A percentile compares a stretch with the other conserved stretches of the same genome.
Conservation (phyloP, 2,113 vertebrate species). For the Columba livia region DNA sequence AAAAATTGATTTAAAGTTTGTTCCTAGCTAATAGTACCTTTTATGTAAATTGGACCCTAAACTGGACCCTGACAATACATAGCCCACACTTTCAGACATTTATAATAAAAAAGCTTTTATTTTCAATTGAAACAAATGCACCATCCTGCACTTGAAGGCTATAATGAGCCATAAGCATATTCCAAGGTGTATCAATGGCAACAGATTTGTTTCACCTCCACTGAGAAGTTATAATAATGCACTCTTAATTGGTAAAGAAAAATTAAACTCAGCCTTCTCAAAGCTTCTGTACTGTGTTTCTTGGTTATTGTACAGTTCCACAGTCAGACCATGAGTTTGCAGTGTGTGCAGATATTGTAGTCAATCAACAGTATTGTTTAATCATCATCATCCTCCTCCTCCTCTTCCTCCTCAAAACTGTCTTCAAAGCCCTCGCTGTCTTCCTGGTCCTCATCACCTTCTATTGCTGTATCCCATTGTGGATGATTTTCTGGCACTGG, state of each 20-base stretch:
- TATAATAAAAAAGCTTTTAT: conserved; percentile 79
- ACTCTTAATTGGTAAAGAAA: conserved; percentile 74
- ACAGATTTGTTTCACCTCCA: conserved; percentile 64
- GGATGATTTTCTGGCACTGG: conserved; percentile 97
- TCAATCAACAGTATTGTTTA: conserved; percentile 61
- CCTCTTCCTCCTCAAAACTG: conserved; percentile 96
- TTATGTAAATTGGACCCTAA: conserved; percentile 72
- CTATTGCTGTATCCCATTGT: conserved; percentile 96
- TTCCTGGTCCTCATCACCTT: conserved; percentile 97
- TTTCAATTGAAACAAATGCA: conserved; percentile 78
- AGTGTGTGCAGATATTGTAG: conserved; percentile 65
- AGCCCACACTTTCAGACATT: conserved; percentile 79
- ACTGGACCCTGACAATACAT: conserved; percentile 73
- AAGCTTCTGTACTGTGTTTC: conserved; percentile 68
- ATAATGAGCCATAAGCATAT: conserved; percentile 62
- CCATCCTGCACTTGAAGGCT: conserved; percentile 69
- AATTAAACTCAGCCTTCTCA: conserved; percentile 66
- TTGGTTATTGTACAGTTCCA: conserved; percentile 71
- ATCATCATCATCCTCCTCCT: conserved; percentile 83
- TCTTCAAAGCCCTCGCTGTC: conserved; percentile 99
- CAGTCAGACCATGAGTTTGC: conserved; percentile 69
- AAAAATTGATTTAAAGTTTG: conserved; percentile 59
- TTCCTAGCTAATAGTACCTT: conserved; percentile 66
- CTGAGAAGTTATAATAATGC: conserved; percentile 68
- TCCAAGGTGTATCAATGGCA: conserved; percentile 67